These are phyloP conservation scores for Tachycineta bicolor DNA, from an alignment of 2,113 vertebrate genomes.

Conservation along the genomic window DNA sequence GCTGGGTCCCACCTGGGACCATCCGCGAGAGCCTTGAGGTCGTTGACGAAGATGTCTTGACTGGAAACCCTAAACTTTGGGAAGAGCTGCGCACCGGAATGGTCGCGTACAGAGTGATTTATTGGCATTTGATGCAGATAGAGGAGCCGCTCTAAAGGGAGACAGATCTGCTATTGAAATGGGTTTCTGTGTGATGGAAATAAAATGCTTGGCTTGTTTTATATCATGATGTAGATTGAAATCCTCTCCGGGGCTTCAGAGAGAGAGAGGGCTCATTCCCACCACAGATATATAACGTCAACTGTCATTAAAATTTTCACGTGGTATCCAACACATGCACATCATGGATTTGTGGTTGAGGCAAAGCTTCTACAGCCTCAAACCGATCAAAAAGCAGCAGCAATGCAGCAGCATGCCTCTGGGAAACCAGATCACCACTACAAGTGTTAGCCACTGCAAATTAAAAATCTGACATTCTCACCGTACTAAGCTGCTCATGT, in stretches of 20 bases:
- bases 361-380: background rate
- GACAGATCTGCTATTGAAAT: background rate
- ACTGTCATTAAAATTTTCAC: background rate
- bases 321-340: background rate
- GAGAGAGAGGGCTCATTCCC: background rate
- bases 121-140: conserved; percentile 10
- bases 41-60: conserved; percentile 38
- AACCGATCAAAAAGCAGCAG: background rate
- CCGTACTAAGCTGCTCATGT: accelerated
- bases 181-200: background rate
- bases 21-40: conserved; percentile 15
- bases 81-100: background rate
- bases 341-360: background rate
- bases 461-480: background rate
- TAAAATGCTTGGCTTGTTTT: background rate
- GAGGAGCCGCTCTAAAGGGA: background rate
- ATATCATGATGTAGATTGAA: background rate
- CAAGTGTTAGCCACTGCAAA: background rate
- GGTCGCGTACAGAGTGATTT: conserved; percentile 22
- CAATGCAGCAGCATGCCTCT: background rate
- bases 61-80: conserved; percentile 41
- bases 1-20: conserved; percentile 42
- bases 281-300: background rate
- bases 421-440: background rate
- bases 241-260: background rate